A percentile compares a stretch with the other conserved stretches of the same genome.
phyloP scores from a whole-genome alignment of 1,140 invertebrate genomes.

The Coenobita brevimanus region DNA sequence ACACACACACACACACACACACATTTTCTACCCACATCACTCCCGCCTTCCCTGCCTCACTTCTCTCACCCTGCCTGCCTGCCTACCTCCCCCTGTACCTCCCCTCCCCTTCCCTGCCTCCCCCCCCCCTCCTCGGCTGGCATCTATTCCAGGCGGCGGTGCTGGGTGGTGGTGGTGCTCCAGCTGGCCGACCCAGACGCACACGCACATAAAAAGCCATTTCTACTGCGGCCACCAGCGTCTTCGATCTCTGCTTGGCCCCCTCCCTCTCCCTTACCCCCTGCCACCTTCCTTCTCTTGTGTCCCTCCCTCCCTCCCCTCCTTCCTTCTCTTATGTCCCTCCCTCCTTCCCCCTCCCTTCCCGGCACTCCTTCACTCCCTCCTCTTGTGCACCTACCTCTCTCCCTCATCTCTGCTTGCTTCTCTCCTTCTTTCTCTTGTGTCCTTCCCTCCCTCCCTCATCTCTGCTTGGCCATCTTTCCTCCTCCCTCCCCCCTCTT shows the following conservation, averaged over 20 bases:
- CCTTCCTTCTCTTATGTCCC: constrained; percentile 19
- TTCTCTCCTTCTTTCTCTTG: background rate
- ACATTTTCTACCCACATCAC: no score
- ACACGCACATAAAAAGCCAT: constrained; percentile 66
- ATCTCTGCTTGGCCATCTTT: background rate
- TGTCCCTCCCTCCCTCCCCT: background rate
- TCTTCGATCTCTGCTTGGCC: constrained; percentile 53
- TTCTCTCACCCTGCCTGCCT: no score
- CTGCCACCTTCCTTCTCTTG: background rate
- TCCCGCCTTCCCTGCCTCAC: no score
- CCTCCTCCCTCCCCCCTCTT: background rate
- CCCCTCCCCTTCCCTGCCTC: background rate
- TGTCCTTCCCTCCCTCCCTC: background rate
- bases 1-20: no score
- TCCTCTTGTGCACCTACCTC: background rate
- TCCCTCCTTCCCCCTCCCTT: background rate
- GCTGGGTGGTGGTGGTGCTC: background rate
- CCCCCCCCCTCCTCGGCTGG: no score
- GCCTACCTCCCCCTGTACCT: no score
- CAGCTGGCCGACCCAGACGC: constrained; percentile 58
- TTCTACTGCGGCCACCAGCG: constrained; percentile 57
- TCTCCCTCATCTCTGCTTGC: background rate
- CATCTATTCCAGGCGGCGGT: constrained; percentile 55
- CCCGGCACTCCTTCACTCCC: background rate
- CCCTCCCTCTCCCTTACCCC: background rate